Evolutionary conservation across 2,113 vertebrate species (phyloP).

Genomic region (Rhineura floridana): DNA sequence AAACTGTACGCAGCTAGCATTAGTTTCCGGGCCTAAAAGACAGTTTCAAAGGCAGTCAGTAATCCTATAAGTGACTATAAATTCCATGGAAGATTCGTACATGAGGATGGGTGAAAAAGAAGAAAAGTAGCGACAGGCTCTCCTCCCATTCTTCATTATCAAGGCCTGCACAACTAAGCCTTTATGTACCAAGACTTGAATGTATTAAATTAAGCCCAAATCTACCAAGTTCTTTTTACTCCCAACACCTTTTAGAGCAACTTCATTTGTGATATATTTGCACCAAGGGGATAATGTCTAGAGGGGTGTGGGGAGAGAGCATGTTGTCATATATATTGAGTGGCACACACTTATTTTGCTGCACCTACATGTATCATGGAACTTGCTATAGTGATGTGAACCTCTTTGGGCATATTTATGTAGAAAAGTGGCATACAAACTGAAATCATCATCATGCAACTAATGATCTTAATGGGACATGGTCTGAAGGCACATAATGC

Average conservation of each 20-base stretch:
- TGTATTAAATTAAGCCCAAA: conserved; percentile 15
- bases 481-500: background rate
- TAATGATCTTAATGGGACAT: too few relatives aligned
- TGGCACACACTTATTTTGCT: conserved; percentile 13
- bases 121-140: background rate
- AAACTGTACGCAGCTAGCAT: background rate
- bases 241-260: conserved; percentile 9
- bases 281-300: background rate
- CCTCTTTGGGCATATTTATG: too few relatives aligned
- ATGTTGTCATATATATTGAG: conserved; percentile 27
- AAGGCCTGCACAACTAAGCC: background rate
- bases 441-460: too few relatives aligned
- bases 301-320: conserved; percentile 2
- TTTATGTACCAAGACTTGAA: background rate
- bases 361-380: background rate
- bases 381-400: background rate
- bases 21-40: background rate
- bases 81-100: background rate
- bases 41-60: background rate
- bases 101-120: background rate
- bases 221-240: conserved; percentile 59
- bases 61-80: background rate
- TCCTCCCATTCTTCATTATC: conserved; percentile 30
- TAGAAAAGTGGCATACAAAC: too few relatives aligned
- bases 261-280: background rate